phyloP scores from a whole-genome alignment of 2,113 vertebrate genomes.

The Cololabis saira region DNA sequence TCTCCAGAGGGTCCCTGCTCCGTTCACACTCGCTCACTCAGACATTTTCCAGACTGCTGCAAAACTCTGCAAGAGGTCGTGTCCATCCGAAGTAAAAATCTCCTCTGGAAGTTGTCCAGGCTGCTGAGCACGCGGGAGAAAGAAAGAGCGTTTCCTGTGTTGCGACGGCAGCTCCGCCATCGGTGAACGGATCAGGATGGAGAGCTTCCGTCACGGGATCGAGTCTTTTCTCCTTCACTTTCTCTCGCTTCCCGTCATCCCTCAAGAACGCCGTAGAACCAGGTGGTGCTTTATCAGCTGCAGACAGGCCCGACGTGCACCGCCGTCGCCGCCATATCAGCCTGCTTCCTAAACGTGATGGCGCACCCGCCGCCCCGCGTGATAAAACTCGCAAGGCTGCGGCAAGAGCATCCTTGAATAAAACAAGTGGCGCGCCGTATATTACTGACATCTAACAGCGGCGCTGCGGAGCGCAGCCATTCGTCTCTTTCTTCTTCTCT shows the following conservation, averaged over 20 bases:
- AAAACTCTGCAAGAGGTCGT: not conserved
- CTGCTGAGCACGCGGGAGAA: not conserved
- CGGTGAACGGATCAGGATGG: too few relatives aligned
- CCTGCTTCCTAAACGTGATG: conserved; percentile 7
- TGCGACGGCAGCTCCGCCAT: too few relatives aligned
- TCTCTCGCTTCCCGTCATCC: too few relatives aligned
- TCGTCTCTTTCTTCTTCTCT: conserved; percentile 50
- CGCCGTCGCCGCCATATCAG: conserved; percentile 2
- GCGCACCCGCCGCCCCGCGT: not conserved
- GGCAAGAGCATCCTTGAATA: conserved; percentile 28
- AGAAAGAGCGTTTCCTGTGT: too few relatives aligned
- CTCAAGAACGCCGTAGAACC: too few relatives aligned
- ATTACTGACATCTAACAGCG: conserved; percentile 52
- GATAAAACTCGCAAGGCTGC: conserved; percentile 29
- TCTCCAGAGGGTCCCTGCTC: not conserved
- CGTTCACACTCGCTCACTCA: too few relatives aligned
- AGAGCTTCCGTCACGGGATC: too few relatives aligned
- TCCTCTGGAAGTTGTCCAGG: not conserved
- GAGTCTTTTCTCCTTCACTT: too few relatives aligned
- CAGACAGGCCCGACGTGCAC: conserved; percentile 5
- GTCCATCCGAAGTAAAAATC: not conserved
- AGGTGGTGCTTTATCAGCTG: conserved; percentile 24
- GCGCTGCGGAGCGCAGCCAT: conserved; percentile 33
- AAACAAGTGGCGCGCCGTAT: conserved; percentile 34
- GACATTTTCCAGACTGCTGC: not conserved